A percentile compares a stretch with the other conserved stretches of the same genome.
Conservation (phyloP, 2,797 vertebrate genomes). For the Onychomys arenicola region DNA sequence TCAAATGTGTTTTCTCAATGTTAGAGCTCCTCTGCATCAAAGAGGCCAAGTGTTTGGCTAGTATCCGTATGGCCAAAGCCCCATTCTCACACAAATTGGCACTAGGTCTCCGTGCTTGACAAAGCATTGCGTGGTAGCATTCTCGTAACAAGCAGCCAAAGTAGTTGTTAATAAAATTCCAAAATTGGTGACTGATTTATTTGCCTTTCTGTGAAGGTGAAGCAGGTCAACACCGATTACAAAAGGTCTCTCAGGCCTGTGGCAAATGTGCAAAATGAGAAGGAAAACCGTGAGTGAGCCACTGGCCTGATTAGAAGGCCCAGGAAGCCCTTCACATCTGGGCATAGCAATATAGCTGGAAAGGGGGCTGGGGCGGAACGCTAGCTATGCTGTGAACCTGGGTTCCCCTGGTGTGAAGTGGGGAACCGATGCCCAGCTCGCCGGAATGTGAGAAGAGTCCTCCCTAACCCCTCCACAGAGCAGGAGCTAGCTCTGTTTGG, state of each 20-base stretch:
- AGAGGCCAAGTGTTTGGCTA: background rate
- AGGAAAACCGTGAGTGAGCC: background rate
- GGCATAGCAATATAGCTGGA: background rate
- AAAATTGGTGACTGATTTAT: background rate
- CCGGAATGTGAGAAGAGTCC: background rate
- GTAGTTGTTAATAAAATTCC: background rate
- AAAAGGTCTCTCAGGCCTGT: background rate
- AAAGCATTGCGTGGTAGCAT: background rate
- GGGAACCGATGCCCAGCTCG: background rate
- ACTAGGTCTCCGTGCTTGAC: background rate
- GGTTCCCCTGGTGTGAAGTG: background rate
- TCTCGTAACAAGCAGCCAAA: background rate
- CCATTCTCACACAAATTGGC: background rate
- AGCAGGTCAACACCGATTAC: background rate
- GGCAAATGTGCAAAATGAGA: background rate
- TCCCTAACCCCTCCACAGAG: background rate
- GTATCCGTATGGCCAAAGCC: background rate
- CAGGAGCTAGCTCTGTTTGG: constrained; percentile 43
- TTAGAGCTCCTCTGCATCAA: background rate
- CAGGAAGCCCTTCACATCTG: background rate
- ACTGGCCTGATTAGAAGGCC: background rate
- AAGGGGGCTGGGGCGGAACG: background rate
- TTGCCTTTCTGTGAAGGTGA: background rate
- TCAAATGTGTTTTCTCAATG: background rate
- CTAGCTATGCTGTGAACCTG: background rate